These are phyloP conservation scores for Litocranius walleri DNA, from an alignment of 2,113 vertebrate genomes.

Conservation along the genomic window DNA sequence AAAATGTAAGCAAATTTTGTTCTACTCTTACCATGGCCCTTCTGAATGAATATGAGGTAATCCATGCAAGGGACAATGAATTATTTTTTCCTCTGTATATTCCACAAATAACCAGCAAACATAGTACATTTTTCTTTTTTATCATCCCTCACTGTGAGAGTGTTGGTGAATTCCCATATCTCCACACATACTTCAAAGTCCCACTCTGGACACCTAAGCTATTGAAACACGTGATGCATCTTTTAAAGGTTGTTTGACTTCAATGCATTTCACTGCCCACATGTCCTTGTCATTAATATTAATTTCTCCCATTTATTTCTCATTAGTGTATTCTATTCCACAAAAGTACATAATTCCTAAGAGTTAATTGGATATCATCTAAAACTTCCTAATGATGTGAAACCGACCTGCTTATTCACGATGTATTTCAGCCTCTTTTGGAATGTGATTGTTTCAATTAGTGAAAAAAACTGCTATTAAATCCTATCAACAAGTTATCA, in stretches of 20 bases:
- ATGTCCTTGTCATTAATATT: neutral
- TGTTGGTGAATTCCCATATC: neutral
- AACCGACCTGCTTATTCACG: neutral
- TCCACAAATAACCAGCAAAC: neutral
- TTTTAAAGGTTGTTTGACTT: neutral
- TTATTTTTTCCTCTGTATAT: neutral
- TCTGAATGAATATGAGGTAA: neutral
- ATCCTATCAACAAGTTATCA: neutral
- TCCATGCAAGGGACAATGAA: rapidly evolving
- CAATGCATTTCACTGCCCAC: neutral
- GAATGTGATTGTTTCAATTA: neutral
- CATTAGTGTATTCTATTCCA: neutral
- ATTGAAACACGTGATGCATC: neutral
- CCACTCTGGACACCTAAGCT: neutral
- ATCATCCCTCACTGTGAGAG: neutral
- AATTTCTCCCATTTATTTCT: neutral
- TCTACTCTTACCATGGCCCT: neutral
- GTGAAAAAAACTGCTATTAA: neutral
- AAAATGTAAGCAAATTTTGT: neutral
- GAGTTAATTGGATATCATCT: slow-evolving; percentile 5
- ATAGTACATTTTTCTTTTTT: neutral
- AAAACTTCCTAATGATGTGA: neutral
- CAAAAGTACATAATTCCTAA: neutral
- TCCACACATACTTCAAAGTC: rapidly evolving
- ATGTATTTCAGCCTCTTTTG: neutral